A percentile compares a stretch with the other conserved stretches of the same genome.
These are phyloP conservation scores for Parapristionchus giblindavisi DNA, from an alignment of 2,888 invertebrate genomes.

Conservation along the genomic window DNA sequence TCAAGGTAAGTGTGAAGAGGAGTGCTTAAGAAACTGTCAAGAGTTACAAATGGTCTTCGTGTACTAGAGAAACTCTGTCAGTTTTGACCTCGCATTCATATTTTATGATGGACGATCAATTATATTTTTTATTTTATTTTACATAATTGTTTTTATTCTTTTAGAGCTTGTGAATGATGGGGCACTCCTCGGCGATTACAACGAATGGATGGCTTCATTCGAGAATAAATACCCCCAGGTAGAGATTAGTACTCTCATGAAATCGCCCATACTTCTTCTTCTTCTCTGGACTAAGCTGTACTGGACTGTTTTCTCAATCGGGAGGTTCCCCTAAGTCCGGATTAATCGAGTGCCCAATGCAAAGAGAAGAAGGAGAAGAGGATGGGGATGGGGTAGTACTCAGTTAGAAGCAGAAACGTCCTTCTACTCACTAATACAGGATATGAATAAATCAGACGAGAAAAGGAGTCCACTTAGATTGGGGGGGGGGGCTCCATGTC, in stretches of 20 bases:
- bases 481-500: constrained; percentile 7
- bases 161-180: constrained; percentile 52
- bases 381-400: constrained; percentile 5
- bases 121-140: not conserved
- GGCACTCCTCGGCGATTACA: constrained; percentile 54
- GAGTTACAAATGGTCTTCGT: not conserved
- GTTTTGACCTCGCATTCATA: no score
- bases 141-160: no score
- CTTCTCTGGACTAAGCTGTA: constrained; percentile 3
- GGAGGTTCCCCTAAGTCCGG: constrained; percentile 30
- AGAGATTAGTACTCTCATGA: constrained; percentile 4
- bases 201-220: constrained; percentile 52
- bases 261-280: not conserved
- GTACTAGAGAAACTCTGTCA: constrained; percentile 37
- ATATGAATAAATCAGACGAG: constrained; percentile 33
- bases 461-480: no score
- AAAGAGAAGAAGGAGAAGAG: not conserved
- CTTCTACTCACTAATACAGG: no score
- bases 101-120: not conserved
- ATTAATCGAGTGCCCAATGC: constrained; percentile 23
- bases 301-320: constrained; percentile 35
- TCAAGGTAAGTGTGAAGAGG: no score
- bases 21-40: not conserved
- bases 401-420: constrained; percentile 7
- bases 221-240: constrained; percentile 57